phyloP scores from a whole-genome alignment of 2,113 vertebrate species.

The Lophotis ruficrista region DNA sequence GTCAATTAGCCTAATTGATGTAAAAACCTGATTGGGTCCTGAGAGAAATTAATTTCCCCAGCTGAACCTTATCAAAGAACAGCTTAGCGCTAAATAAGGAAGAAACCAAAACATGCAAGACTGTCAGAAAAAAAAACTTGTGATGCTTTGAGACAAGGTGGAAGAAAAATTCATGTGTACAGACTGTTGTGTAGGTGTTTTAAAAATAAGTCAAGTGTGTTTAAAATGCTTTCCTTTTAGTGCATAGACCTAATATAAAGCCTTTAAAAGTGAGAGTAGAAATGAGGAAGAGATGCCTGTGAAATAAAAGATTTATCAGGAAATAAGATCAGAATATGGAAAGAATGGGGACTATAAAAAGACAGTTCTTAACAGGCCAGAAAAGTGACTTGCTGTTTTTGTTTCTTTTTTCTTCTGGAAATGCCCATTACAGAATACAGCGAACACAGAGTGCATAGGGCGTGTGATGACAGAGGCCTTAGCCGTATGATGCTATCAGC shows the following conservation, averaged over 20 bases:
- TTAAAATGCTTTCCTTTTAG: constrained; percentile 2
- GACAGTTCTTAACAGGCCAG: not conserved
- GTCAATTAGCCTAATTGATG: constrained; percentile 71
- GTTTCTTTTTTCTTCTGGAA: not conserved
- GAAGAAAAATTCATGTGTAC: not conserved
- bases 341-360: not conserved
- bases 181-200: not conserved
- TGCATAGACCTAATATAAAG: not conserved
- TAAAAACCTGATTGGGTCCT: constrained; percentile 59
- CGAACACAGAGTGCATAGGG: accelerated
- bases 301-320: not conserved
- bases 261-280: not conserved
- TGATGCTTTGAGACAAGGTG: not conserved
- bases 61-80: constrained; percentile 60
- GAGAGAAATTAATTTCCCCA: constrained; percentile 47
- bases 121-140: not conserved
- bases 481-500: not conserved
- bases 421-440: not conserved
- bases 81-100: constrained; percentile 31
- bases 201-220: constrained; percentile 3
- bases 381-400: not conserved
- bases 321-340: not conserved
- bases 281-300: not conserved
- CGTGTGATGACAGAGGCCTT: not conserved
- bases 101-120: constrained; percentile 25